A percentile compares a stretch with the other conserved stretches of the same genome.
These are phyloP conservation scores for Istiophorus platypterus DNA, from an alignment of 2,113 vertebrate species.

Conservation along the genomic window DNA sequence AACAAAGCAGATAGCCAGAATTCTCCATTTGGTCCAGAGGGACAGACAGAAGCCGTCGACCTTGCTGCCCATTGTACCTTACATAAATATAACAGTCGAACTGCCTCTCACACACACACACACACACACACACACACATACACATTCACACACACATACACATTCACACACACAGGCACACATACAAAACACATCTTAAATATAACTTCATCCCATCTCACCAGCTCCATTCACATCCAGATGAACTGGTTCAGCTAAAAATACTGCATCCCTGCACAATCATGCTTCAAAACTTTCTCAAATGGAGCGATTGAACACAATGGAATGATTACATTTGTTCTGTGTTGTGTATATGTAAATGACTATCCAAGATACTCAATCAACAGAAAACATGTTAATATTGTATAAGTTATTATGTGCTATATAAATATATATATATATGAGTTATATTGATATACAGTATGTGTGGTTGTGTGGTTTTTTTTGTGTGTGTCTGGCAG, in stretches of 20 bases:
- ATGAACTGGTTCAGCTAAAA: conserved; percentile 59
- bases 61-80: conserved; percentile 63
- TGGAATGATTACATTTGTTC: conserved; percentile 24
- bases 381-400: too few relatives aligned
- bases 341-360: conserved; percentile 18
- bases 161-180: background rate
- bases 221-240: conserved; percentile 48
- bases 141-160: conserved; percentile 18
- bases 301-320: conserved; percentile 13
- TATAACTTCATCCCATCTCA: conserved; percentile 21
- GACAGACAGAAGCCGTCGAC: conserved; percentile 65
- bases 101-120: conserved; percentile 7
- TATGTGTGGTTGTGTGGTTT: conserved; percentile 9
- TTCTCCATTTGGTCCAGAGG: conserved; percentile 65
- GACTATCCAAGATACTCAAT: too few relatives aligned
- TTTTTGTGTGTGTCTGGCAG: conserved; percentile 10
- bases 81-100: conserved; percentile 58
- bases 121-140: conserved; percentile 18
- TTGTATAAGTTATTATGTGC: too few relatives aligned
- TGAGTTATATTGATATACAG: too few relatives aligned
- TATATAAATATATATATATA: too few relatives aligned
- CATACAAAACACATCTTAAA: conserved; percentile 22
- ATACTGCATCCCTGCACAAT: conserved; percentile 47
- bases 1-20: conserved; percentile 71
- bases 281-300: conserved; percentile 34